phyloP scores from a whole-genome alignment of 2,888 invertebrate genomes.

The Stegana nigrithorax region DNA sequence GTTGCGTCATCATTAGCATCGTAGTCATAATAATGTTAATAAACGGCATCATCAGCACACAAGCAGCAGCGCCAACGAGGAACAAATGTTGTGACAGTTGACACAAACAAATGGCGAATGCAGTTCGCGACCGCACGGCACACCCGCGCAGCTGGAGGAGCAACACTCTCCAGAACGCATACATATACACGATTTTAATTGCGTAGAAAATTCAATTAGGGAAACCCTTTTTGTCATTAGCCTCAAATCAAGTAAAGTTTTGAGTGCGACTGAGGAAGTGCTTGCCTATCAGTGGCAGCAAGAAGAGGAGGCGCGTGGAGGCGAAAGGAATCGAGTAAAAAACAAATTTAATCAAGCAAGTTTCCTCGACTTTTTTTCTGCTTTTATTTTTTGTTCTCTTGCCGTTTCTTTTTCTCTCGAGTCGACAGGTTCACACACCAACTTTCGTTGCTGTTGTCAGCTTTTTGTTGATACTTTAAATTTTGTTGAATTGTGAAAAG shows the following conservation, averaged over 20 bases:
- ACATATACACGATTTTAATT: slow-evolving; percentile 44
- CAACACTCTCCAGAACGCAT: not conserved
- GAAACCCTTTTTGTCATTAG: slow-evolving; percentile 47
- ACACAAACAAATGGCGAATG: not conserved
- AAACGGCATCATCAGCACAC: slow-evolving; percentile 36
- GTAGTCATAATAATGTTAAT: slow-evolving; percentile 39
- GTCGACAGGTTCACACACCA: no score
- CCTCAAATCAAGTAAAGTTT: slow-evolving; percentile 41
- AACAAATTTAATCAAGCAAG: no score
- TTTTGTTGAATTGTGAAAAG: no score
- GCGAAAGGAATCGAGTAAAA: slow-evolving; percentile 40
- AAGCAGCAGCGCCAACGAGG: not conserved
- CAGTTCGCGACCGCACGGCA: not conserved
- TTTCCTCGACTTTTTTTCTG: no score
- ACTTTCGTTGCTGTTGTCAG: no score
- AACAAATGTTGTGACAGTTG: not conserved
- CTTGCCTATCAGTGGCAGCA: slow-evolving; percentile 18
- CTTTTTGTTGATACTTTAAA: no score
- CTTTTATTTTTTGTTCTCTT: no score
- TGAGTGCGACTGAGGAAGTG: not conserved
- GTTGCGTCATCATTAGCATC: slow-evolving; percentile 42
- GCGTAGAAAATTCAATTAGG: slow-evolving; percentile 53
- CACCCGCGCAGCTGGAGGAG: not conserved
- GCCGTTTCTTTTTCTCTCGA: no score
- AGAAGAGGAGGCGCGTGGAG: slow-evolving; percentile 10